These are phyloP conservation scores for Drosophila elegans DNA, from an alignment of 1,140 invertebrate species.

Conservation along the genomic window DNA sequence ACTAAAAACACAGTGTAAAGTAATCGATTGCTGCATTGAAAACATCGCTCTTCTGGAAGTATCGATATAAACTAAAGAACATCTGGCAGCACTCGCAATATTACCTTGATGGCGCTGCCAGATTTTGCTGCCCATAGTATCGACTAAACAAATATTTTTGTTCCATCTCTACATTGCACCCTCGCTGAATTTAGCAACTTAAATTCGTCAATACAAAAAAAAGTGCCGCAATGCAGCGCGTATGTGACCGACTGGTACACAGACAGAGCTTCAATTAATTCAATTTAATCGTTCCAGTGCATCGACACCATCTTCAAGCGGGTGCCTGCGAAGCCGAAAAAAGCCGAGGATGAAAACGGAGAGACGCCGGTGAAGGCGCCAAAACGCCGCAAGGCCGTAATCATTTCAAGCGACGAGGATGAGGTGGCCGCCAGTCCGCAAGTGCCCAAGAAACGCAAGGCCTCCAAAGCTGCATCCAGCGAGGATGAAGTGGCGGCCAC, in stretches of 20 bases:
- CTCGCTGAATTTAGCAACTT: neutral
- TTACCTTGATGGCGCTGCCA: too few species aligned
- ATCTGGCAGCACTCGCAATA: too few species aligned
- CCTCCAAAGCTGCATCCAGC: conserved; percentile 12
- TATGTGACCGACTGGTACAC: conserved; percentile 26
- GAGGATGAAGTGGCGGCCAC: conserved; percentile 19
- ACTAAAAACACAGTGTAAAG: too few species aligned
- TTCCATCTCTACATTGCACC: neutral
- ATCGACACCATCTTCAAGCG: conserved; percentile 69
- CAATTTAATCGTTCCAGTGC: conserved; percentile 25
- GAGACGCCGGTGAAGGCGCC: conserved; percentile 59
- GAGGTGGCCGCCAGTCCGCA: conserved; percentile 57
- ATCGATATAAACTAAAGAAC: too few species aligned
- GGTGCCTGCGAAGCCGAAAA: conserved; percentile 47
- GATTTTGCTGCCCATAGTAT: too few species aligned
- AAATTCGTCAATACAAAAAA: neutral
- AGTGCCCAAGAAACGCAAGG: conserved; percentile 30
- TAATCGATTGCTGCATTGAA: too few species aligned
- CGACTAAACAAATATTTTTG: neutral
- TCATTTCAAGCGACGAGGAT: conserved; percentile 80
- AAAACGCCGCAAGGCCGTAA: conserved; percentile 68
- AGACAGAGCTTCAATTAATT: neutral
- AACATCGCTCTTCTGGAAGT: too few species aligned
- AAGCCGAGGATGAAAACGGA: conserved; percentile 20
- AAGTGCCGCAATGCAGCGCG: conserved; percentile 56